Evolutionary conservation across 2,113 vertebrate species (phyloP), one percentile per base, ranked within the genome.

Genomic region (Tautogolabrus adspersus): DNA sequence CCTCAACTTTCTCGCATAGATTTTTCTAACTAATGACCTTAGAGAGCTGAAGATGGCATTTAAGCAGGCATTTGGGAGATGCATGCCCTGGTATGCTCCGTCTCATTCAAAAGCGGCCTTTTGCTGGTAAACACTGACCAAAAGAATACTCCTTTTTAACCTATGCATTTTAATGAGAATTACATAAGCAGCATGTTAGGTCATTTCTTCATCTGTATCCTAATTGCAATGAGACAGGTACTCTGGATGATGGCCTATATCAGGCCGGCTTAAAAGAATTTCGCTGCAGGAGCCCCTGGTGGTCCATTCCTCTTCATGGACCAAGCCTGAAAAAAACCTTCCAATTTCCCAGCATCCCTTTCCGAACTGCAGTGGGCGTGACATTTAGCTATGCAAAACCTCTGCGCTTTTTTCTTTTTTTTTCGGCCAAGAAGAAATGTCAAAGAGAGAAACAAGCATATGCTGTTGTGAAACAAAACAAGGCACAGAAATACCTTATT

Each of bases 371-470:
- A 74, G 88, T 89, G 86, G 91, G 88, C 34, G 70, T 94, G 94
- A 94, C 93, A 95, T 94, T 94, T 93, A 92, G 88, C 87, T 88
- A 89, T 91, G 91, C 87, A 91, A 89, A 93, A 87, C 78, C 68
- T 79, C 56, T 19, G 82, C 75, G 77, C 90, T 91, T 93, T 93
- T 92, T 93, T 91, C 84, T 34, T 34, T 34, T 34, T 34, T 34
- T 34, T 34, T 34, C 89, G 86, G 88, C 89, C 88, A 64, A 10
- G 46, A 66, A 85, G 91, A 94, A 95, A 94, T 95, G 93, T 93
- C 93, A 93, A 67, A 66, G 61, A 52, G 51, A 78, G 82, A 84
- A 90, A 84, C 80, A 73, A 87, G 80, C 77, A 79, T 57, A 75
- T 69, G 81, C 76, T 79, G 72, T 83, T 89, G 78, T 51, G 79